Evolutionary conservation across 1,140 invertebrate species (phyloP).

Genomic region (Orussus abietinus): DNA sequence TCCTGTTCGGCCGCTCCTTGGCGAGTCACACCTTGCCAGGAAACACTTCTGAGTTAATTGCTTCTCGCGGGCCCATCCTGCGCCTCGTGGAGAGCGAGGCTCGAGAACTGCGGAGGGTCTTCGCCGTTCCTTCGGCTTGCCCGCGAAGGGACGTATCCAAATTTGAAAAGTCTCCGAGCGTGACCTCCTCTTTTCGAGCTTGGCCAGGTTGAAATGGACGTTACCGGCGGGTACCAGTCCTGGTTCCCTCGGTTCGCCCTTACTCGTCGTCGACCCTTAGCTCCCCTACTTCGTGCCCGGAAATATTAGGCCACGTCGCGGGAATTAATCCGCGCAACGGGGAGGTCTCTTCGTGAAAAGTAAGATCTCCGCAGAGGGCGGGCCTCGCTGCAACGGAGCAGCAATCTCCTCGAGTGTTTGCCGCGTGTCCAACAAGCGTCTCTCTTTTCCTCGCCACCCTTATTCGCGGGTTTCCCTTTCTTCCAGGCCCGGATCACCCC

Average conservation of each 20-base stretch:
- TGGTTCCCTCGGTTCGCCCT: too few species aligned
- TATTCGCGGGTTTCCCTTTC: too few species aligned
- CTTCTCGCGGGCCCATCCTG: conserved; percentile 17
- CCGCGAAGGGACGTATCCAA: too few species aligned
- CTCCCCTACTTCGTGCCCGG: too few species aligned
- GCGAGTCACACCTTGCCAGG: conserved; percentile 50
- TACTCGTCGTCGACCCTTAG: too few species aligned
- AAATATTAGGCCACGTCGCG: too few species aligned
- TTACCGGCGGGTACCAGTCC: too few species aligned
- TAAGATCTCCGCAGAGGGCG: conserved; percentile 27
- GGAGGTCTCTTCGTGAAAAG: conserved; percentile 31
- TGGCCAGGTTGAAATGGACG: too few species aligned
- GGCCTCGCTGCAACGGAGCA: conserved; percentile 24
- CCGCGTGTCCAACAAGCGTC: conserved; percentile 35
- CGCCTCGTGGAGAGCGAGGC: conserved; percentile 5
- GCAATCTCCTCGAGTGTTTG: conserved; percentile 45
- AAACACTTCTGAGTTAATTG: conserved; percentile 49
- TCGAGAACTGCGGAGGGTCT: conserved; percentile 2
- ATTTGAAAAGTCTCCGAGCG: too few species aligned
- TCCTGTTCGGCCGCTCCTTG: conserved; percentile 35
- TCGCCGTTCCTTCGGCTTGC: neutral
- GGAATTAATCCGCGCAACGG: conserved; percentile 31
- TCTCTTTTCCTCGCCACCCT: conserved; percentile 20
- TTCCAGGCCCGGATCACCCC: conserved; percentile 12
- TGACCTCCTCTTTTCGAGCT: too few species aligned